Evolutionary conservation across 2,888 invertebrate species (phyloP).

Genomic region (Noctua pronuba): DNA sequence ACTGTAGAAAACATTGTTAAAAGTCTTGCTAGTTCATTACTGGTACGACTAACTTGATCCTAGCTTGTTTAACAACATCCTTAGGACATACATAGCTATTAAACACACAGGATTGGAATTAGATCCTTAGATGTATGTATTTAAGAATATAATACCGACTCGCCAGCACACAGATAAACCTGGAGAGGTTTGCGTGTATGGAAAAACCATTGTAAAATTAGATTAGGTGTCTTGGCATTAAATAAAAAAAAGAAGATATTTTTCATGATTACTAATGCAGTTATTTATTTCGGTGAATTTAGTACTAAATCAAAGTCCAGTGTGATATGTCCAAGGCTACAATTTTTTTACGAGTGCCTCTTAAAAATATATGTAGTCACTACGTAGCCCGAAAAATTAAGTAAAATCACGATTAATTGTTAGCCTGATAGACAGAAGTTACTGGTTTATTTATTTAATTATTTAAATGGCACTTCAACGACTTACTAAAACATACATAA

Average conservation of each 20-base stretch:
- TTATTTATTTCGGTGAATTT: neutral
- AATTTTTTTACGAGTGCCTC: neutral
- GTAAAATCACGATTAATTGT: neutral
- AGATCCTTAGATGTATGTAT: neutral
- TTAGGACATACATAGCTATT: neutral
- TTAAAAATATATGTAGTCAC: neutral
- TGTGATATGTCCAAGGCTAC: neutral
- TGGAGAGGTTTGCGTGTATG: too few relatives aligned
- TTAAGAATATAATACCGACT: too few relatives aligned
- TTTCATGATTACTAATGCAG: neutral
- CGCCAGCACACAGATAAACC: too few relatives aligned
- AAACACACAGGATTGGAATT: neutral
- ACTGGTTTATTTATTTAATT: too few relatives aligned
- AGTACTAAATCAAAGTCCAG: neutral
- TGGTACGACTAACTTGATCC: neutral
- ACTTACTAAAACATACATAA: too few relatives aligned
- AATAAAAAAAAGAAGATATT: too few relatives aligned
- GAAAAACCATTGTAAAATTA: too few relatives aligned
- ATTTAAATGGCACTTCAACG: too few relatives aligned
- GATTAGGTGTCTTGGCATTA: too few relatives aligned
- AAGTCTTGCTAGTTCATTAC: constrained; percentile 25
- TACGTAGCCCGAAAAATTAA: neutral
- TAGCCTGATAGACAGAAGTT: neutral
- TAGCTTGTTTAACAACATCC: neutral
- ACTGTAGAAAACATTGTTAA: constrained; percentile 10